A percentile compares a stretch with the other conserved stretches of the same genome.
Conservation (phyloP, 92 coral and sea anemone species). For the Porites evermanni region DNA sequence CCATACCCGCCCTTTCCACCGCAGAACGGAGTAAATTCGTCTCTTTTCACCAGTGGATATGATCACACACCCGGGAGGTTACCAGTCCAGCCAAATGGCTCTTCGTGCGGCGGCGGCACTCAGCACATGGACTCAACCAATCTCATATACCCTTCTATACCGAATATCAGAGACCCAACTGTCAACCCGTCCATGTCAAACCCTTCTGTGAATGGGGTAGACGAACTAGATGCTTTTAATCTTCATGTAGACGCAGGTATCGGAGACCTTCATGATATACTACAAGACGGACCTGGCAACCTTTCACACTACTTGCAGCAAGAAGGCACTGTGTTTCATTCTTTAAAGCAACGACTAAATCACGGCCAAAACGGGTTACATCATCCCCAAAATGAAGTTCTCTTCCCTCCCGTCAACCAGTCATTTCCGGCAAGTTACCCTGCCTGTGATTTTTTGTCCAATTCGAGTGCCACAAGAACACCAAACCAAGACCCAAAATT, state of each 20-base stretch:
- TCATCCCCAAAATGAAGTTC: neutral
- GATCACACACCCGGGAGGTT: slow-evolving; percentile 3
- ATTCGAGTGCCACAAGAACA: slow-evolving; percentile 10
- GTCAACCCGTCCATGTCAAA: slow-evolving; percentile 4
- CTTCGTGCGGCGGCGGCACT: neutral
- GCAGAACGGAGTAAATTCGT: slow-evolving; percentile 13
- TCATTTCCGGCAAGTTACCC: neutral
- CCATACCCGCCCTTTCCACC: neutral
- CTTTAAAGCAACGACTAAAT: neutral
- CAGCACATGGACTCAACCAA: neutral
- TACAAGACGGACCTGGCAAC: neutral
- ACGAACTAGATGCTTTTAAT: neutral
- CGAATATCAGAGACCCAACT: neutral
- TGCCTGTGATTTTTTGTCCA: slow-evolving; percentile 7
- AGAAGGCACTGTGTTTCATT: slow-evolving; percentile 15
- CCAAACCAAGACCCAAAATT: slow-evolving; percentile 29
- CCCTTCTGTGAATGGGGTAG: slow-evolving; percentile 2
- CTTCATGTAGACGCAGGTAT: neutral
- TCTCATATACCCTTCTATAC: slow-evolving; percentile 14
- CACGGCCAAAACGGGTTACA: slow-evolving; percentile 17
- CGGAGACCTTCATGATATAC: neutral
- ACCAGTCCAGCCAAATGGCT: neutral
- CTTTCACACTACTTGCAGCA: neutral
- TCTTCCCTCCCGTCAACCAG: neutral
- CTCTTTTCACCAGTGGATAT: neutral